These are phyloP conservation scores for Bombus huntii DNA, from an alignment of 1,140 invertebrate species.

Conservation along the genomic window DNA sequence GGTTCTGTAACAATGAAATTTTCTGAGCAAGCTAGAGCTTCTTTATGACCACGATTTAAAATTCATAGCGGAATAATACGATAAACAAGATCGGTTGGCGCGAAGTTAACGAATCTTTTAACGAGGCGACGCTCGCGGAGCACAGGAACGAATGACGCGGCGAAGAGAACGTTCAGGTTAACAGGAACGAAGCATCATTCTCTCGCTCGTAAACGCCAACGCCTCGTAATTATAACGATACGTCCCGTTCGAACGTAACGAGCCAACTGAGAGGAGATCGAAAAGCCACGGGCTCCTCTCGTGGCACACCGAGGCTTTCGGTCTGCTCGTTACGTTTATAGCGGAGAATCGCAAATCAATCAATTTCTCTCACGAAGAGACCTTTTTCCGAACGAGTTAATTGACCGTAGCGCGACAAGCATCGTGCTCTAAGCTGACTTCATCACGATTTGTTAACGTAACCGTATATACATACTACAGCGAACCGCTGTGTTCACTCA, in stretches of 20 bases:
- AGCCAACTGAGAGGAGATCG: constrained; percentile 29
- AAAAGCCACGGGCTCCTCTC: constrained; percentile 15
- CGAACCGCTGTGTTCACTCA: not conserved
- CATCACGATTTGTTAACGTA: constrained; percentile 9
- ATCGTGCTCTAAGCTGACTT: not conserved
- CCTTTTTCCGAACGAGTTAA: constrained; percentile 10
- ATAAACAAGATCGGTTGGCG: not conserved
- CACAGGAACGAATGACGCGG: constrained; percentile 13
- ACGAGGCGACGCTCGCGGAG: constrained; percentile 21
- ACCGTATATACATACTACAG: not conserved
- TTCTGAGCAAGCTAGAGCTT: not conserved
- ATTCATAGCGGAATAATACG: not conserved
- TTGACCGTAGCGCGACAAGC: constrained; percentile 3
- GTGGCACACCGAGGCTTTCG: not conserved
- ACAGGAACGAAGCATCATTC: constrained; percentile 52
- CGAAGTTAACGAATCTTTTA: constrained; percentile 56
- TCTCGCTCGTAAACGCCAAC: constrained; percentile 79
- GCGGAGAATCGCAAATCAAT: constrained; percentile 60
- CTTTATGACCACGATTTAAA: constrained; percentile 1
- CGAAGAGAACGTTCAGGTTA: constrained; percentile 49
- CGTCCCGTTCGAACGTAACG: constrained; percentile 70
- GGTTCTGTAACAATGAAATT: not conserved
- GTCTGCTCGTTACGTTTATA: constrained; percentile 52
- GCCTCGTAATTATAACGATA: constrained; percentile 80
- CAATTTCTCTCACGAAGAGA: not conserved